phyloP scores from a whole-genome alignment of 2,888 invertebrate species.

The Listrodromus nycthemerus region DNA sequence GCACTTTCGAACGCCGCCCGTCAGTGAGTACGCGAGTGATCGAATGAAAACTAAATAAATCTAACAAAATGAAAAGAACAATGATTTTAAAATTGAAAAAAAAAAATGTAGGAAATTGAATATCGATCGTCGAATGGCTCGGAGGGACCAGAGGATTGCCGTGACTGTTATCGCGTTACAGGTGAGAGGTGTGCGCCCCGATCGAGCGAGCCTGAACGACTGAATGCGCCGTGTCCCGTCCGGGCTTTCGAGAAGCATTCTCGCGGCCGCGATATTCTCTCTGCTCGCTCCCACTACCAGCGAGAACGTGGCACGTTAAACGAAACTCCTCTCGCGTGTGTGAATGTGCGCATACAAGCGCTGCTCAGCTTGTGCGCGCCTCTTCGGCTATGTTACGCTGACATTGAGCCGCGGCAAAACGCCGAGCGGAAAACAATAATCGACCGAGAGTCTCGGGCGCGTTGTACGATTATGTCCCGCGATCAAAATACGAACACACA shows the following conservation, averaged over 20 bases:
- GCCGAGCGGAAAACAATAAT: conserved; percentile 39
- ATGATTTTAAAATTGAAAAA: not conserved
- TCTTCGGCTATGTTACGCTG: conserved; percentile 13
- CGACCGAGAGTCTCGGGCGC: conserved; percentile 23
- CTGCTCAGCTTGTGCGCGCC: not conserved
- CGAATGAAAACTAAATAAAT: too few species aligned
- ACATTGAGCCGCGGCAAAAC: conserved; percentile 50
- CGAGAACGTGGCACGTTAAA: conserved; percentile 41
- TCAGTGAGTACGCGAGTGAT: not conserved
- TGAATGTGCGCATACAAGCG: not conserved
- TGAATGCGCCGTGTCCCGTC: conserved; percentile 74
- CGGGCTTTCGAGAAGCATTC: conserved; percentile 63
- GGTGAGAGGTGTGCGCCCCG: conserved; percentile 68
- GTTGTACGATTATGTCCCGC: conserved; percentile 27
- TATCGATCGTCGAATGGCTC: not conserved
- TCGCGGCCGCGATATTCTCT: conserved; percentile 67
- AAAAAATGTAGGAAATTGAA: not conserved
- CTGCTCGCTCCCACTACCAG: conserved; percentile 67
- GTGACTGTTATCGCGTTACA: not conserved
- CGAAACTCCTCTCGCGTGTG: conserved; percentile 12
- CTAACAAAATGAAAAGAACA: not conserved
- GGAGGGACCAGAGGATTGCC: not conserved
- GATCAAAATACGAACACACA: not conserved
- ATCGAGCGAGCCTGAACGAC: conserved; percentile 78
- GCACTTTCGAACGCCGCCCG: not conserved